Base-by-base conservation (phyloP, 2,888 invertebrate species). In the Drosophila paucipuncta region DNA sequence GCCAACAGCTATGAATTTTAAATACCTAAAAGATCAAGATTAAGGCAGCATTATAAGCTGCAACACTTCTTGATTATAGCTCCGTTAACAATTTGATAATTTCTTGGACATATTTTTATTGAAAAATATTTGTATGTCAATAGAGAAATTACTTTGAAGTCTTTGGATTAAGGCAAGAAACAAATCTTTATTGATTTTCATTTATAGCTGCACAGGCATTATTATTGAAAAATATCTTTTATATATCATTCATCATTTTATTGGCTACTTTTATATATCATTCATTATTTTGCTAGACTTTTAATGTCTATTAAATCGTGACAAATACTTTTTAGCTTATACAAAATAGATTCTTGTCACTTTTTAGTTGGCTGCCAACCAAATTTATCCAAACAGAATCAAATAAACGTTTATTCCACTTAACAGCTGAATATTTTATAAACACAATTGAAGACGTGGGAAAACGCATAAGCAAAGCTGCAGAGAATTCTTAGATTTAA, bases 361-460 rank as follows among this genome's bases (percentile, higher is more conserved):
- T 47, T 28, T 52, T 33, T 10, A 5, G 7, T 55, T 43, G 49
- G 37, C 60, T 73, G 76, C 73, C 78, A 61, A 62, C 78, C 30
- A 41, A 35, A n/a, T 53, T 2, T 30, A 68, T 54, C 62, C 57
- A 73, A 82, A 75, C 71, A 78, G 50, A 49, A 73, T 53, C 59
- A 50, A 41, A 63, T 50, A 47, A 49, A 50, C 55, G 52, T 57
- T 75, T 80, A 66, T 54, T 31, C 54, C 71, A 80, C 88, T 87
- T 87, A 82, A 71, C 65, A 41, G 65, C 66, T 58, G 69, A 41
- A 58, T 41, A 64, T 68, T 52, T 73, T 33, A 81, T 89, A 91
- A 89, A 89, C 53, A 69, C 65, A 49, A 68, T 68, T 65, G 64
- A 78, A 78, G 73, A 76, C 79, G 85, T 89, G 85, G 78, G 90